A percentile compares a stretch with the other conserved stretches of the same genome.
Conservation (phyloP, 92 coral and sea anemone genomes). For the Actinernus sp. region DNA sequence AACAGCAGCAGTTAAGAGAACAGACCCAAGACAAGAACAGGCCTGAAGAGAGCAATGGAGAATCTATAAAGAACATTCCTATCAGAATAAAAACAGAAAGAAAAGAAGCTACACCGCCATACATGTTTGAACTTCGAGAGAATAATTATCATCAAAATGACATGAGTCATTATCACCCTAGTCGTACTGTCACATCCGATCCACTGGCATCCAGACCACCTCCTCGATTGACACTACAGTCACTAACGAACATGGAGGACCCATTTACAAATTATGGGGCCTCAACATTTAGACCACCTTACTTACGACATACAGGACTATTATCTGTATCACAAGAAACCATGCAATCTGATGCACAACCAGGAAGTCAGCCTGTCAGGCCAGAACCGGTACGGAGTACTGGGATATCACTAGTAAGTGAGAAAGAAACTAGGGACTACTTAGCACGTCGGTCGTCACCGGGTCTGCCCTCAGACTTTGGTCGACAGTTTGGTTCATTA, state of each 20-base stretch:
- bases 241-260: constrained; percentile 96
- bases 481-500: constrained; percentile 61
- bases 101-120: constrained; percentile 53
- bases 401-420: constrained; percentile 71
- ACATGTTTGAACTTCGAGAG: constrained; percentile 42
- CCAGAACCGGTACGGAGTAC: constrained; percentile 86
- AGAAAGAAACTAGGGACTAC: constrained; percentile 77
- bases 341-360: constrained; percentile 13
- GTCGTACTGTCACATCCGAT: constrained; percentile 54
- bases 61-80: constrained; percentile 59
- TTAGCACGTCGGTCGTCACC: constrained; percentile 50
- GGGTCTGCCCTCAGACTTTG: constrained; percentile 24
- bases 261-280: constrained; percentile 88
- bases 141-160: constrained; percentile 39
- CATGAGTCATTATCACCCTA: constrained; percentile 51
- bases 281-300: constrained; percentile 92
- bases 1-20: constrained; percentile 90
- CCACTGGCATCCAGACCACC: constrained; percentile 59
- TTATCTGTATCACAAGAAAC: constrained; percentile 86
- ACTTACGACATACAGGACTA: constrained; percentile 87
- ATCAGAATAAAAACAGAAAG: constrained; percentile 67
- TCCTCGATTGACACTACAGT: constrained; percentile 95
- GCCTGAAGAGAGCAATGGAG: constrained; percentile 68
- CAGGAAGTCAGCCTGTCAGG: constrained; percentile 43
- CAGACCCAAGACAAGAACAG: constrained; percentile 53